Conservation (phyloP, 1,140 invertebrate genomes). For the Drosophila parvula region DNA sequence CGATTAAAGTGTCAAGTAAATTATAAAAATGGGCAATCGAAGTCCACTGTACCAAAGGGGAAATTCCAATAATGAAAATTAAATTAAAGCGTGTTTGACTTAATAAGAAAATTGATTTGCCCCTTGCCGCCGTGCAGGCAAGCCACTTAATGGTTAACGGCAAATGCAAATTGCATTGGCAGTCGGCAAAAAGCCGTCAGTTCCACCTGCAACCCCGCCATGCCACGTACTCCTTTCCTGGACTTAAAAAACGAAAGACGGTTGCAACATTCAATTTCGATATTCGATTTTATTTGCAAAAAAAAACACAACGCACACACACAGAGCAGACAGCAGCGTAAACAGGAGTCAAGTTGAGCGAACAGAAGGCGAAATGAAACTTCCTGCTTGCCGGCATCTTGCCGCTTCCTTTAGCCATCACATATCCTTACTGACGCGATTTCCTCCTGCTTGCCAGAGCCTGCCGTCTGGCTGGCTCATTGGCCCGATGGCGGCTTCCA, state of each 20-base stretch:
- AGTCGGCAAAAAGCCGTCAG: conserved; percentile 17
- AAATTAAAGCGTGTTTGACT: conserved; percentile 67
- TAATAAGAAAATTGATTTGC: conserved; percentile 79
- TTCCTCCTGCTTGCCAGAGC: conserved; percentile 27
- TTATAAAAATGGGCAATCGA: conserved; percentile 4
- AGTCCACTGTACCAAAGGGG: conserved; percentile 1
- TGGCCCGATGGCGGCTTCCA: conserved; percentile 1
- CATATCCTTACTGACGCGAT: conserved; percentile 68
- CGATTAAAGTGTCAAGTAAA: conserved; percentile 24
- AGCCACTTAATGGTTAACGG: conserved; percentile 52
- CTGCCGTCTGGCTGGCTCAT: conserved; percentile 4
- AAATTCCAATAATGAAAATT: conserved; percentile 51
- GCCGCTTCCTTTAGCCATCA: conserved; percentile 73
- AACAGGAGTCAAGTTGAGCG: conserved; percentile 56
- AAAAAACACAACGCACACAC: conserved; percentile 28
- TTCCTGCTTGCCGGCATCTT: conserved; percentile 72
- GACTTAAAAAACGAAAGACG: conserved; percentile 4
- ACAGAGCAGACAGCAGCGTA: conserved; percentile 38
- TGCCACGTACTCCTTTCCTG: neutral
- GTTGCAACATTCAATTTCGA: conserved; percentile 76
- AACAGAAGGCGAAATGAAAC: conserved; percentile 73
- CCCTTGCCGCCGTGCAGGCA: conserved; percentile 11
- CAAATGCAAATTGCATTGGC: conserved; percentile 57
- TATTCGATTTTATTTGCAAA: conserved; percentile 78
- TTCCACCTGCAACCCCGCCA: conserved; percentile 15